phyloP scores from a whole-genome alignment of 2,888 invertebrate species.

The Phaonia tiefii region DNA sequence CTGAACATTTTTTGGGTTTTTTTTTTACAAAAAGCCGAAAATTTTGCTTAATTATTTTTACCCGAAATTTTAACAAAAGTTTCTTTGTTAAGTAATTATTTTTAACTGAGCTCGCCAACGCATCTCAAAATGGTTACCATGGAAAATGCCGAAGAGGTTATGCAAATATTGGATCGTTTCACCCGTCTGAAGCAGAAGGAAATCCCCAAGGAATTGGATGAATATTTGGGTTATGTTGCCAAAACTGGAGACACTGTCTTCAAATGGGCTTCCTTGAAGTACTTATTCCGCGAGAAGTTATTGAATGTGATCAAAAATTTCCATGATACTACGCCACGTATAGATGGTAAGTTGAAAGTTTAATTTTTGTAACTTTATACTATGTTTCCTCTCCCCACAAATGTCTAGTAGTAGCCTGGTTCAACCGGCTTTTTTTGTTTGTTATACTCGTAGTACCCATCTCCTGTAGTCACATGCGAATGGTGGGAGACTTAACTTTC shows the following conservation, averaged over 20 bases:
- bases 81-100: background rate
- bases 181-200: slow-evolving; percentile 88
- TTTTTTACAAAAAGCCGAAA: slow-evolving; percentile 1
- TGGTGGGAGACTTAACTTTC: too few relatives aligned
- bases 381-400: background rate
- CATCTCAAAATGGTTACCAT: slow-evolving; percentile 77
- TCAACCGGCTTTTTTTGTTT: slow-evolving; percentile 57
- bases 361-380: background rate
- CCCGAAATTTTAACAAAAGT: slow-evolving; percentile 25
- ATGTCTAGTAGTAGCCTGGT: slow-evolving; percentile 27
- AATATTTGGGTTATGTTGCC: slow-evolving; percentile 92
- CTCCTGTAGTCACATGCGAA: too few relatives aligned
- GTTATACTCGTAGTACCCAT: slow-evolving; percentile 29
- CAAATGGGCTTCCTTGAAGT: slow-evolving; percentile 93
- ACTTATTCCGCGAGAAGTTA: slow-evolving; percentile 93
- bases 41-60: slow-evolving; percentile 26
- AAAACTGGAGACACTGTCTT: slow-evolving; percentile 96
- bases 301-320: slow-evolving; percentile 93
- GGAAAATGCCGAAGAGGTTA: slow-evolving; percentile 93
- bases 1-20: slow-evolving; percentile 4
- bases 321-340: slow-evolving; percentile 88
- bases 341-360: slow-evolving; percentile 76
- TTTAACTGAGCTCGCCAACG: background rate
- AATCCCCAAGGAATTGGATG: slow-evolving; percentile 93
- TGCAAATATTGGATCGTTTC: slow-evolving; percentile 91